Conservation (phyloP, 2,797 vertebrate genomes). For the Hemibagrus guttatus region DNA sequence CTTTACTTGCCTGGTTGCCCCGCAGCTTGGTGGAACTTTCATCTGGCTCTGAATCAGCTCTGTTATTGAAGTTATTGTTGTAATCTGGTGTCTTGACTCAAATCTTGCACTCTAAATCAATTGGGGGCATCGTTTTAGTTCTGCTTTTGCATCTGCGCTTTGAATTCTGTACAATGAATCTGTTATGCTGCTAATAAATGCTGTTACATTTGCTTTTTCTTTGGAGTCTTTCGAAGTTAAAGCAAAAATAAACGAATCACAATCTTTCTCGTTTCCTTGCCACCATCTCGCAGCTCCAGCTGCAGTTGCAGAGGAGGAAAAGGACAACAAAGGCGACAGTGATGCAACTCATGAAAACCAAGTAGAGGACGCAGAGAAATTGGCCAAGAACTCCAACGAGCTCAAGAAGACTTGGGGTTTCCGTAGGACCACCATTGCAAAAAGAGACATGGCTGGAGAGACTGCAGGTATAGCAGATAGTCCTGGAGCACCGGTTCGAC, state of each 20-base stretch:
- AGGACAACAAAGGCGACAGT: slow-evolving; percentile 39
- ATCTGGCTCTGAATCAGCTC: neutral
- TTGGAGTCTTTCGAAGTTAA: neutral
- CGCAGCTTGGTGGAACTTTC: slow-evolving; percentile 27
- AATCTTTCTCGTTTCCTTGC: neutral
- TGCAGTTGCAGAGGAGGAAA: slow-evolving; percentile 49
- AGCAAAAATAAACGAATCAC: neutral
- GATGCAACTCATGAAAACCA: slow-evolving; percentile 61
- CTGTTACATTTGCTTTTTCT: neutral
- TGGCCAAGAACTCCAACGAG: slow-evolving; percentile 79
- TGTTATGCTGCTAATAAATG: neutral
- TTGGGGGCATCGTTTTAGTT: neutral
- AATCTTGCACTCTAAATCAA: slow-evolving; percentile 2
- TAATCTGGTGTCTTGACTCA: neutral
- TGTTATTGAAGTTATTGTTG: neutral
- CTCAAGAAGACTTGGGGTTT: slow-evolving; percentile 92
- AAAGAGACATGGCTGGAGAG: slow-evolving; percentile 86
- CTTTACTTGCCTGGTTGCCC: slow-evolving; percentile 19
- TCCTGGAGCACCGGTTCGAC: slow-evolving; percentile 82
- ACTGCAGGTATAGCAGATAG: slow-evolving; percentile 63
- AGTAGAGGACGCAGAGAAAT: slow-evolving; percentile 65
- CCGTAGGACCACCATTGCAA: slow-evolving; percentile 88
- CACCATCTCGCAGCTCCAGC: slow-evolving; percentile 42
- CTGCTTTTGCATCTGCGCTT: neutral
- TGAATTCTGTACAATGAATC: neutral